phyloP scores from a whole-genome alignment of 2,797 vertebrate genomes.

The Ficedula albicollis region DNA sequence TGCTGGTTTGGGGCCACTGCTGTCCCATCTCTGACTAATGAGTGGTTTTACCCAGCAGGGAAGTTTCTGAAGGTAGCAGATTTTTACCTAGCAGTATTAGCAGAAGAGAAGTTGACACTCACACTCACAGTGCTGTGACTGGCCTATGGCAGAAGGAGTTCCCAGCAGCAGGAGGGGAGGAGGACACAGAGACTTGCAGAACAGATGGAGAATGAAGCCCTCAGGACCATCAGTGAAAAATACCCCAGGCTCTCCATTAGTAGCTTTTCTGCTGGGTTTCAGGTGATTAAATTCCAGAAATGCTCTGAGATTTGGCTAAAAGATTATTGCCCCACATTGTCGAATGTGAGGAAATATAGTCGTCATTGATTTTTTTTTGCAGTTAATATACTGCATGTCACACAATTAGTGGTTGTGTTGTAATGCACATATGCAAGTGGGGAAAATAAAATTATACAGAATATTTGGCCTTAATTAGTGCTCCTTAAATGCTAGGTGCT shows the following conservation, averaged over 20 bases:
- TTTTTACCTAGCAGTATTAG: not conserved
- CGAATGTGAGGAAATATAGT: not conserved
- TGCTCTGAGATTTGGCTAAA: not conserved
- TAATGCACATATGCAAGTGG: not conserved
- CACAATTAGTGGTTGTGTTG: not conserved
- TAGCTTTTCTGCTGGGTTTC: not conserved
- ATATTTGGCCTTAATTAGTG: slow-evolving; percentile 12
- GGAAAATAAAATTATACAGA: slow-evolving; percentile 29
- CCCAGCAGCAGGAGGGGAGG: not conserved
- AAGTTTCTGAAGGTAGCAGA: not conserved
- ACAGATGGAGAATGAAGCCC: not conserved
- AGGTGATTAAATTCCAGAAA: not conserved
- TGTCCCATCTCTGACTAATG: not conserved
- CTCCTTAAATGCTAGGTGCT: slow-evolving; percentile 2
- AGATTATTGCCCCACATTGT: not conserved
- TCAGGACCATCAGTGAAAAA: not conserved
- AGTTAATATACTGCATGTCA: not conserved
- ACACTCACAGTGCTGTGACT: not conserved
- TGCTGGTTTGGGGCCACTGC: not conserved
- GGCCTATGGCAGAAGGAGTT: not conserved
- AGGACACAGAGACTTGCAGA: not conserved
- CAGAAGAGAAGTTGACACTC: not conserved
- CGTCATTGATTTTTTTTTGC: not conserved
- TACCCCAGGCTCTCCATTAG: not conserved
- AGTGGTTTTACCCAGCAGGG: not conserved